Percentiles rank a stretch among this genome's conserved stretches.
phyloP scores from a whole-genome alignment of 1,140 invertebrate genomes.

The Planococcus citri region DNA sequence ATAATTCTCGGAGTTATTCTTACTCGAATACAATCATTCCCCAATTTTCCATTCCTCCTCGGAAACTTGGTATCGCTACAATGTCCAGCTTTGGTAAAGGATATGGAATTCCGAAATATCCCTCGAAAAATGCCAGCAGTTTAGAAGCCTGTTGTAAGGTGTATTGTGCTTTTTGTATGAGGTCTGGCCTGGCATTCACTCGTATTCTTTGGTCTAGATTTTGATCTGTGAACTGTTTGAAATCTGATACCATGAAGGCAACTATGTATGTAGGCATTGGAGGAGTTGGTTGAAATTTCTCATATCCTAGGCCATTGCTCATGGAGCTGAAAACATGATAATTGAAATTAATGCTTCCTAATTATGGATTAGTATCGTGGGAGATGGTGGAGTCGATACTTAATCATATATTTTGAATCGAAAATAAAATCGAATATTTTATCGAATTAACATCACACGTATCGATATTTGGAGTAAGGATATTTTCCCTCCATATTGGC shows the following conservation, averaged over 20 bases:
- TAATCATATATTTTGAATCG: too few relatives aligned
- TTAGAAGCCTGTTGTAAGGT: conserved; percentile 34
- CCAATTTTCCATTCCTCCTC: conserved; percentile 78
- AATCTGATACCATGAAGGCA: conserved; percentile 55
- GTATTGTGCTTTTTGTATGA: conserved; percentile 34
- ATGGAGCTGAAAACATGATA: background rate
- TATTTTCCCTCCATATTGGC: too few relatives aligned
- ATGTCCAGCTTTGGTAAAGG: conserved; percentile 42
- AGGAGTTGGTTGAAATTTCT: background rate
- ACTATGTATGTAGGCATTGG: conserved; percentile 66
- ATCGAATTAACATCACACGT: too few relatives aligned
- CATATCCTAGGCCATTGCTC: background rate
- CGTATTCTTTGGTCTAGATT: conserved; percentile 32
- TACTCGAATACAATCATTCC: conserved; percentile 46
- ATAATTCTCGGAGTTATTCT: conserved; percentile 3
- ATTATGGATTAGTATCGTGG: too few relatives aligned
- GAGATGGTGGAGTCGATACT: too few relatives aligned
- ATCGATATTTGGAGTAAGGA: too few relatives aligned
- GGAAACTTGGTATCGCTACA: conserved; percentile 60
- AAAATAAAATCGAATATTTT: too few relatives aligned
- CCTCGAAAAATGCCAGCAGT: conserved; percentile 29
- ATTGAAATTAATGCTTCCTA: too few relatives aligned
- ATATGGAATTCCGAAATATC: conserved; percentile 27
- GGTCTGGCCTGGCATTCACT: conserved; percentile 54
- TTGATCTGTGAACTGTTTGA: conserved; percentile 30